phyloP scores from a whole-genome alignment of 2,113 vertebrate genomes.

The Etia nguti region DNA sequence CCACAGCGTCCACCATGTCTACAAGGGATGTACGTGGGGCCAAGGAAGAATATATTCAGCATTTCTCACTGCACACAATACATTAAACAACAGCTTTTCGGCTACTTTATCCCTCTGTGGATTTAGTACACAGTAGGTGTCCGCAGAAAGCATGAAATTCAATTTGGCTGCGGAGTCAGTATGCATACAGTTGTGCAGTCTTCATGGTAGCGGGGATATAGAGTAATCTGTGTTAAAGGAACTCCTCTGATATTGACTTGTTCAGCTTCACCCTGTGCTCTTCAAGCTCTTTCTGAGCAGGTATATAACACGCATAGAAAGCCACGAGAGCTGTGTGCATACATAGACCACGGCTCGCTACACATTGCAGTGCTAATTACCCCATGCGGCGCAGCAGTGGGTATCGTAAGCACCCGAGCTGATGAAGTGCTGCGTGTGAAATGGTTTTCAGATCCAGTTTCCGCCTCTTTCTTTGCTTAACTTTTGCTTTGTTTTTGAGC shows the following conservation, averaged over 20 bases:
- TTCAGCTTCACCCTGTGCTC: background rate
- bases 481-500: constrained; percentile 18
- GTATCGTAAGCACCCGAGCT: background rate
- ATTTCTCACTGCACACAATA: constrained; percentile 17
- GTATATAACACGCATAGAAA: background rate
- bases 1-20: background rate
- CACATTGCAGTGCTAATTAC: constrained; percentile 46
- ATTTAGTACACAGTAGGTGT: constrained; percentile 6
- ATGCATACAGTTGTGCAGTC: background rate
- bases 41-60: background rate
- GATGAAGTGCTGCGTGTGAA: constrained; percentile 16
- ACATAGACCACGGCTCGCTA: background rate
- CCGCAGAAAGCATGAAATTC: background rate
- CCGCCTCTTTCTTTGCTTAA: background rate
- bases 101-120: background rate
- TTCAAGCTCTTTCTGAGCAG: background rate
- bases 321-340: background rate
- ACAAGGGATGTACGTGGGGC: background rate
- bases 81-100: constrained; percentile 38
- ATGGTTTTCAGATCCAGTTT: background rate
- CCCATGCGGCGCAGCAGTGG: constrained; percentile 8
- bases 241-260: constrained; percentile 10
- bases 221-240: constrained; percentile 24
- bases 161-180: constrained; percentile 4
- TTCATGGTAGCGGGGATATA: background rate